Evolutionary conservation across 2,797 vertebrate species (phyloP).

Genomic region (Acrossocheilus wenchowensis): DNA sequence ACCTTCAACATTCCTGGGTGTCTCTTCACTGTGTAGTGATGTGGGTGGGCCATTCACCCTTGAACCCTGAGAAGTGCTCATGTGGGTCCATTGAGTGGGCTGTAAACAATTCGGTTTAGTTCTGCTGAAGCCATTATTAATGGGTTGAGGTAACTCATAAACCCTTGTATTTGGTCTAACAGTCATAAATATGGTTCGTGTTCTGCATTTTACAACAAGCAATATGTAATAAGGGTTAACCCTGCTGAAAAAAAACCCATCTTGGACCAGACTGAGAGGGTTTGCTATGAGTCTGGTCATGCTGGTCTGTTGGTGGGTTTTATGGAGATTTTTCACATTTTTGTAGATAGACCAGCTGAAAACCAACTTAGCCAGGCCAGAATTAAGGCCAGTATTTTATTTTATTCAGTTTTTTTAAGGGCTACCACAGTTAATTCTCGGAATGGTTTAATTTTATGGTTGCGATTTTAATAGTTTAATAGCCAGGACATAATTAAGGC

Average conservation of each 20-base stretch:
- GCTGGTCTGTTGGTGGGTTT: background rate
- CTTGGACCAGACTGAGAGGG: background rate
- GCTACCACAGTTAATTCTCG: too few relatives aligned
- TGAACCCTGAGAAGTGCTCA: slow-evolving; percentile 66
- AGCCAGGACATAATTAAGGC: background rate
- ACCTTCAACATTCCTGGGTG: slow-evolving; percentile 69
- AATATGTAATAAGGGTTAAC: background rate
- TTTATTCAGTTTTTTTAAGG: background rate
- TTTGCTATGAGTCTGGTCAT: background rate
- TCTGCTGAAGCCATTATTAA: slow-evolving; percentile 58
- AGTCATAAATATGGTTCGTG: background rate
- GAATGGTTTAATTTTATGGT: background rate
- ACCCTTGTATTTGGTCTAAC: background rate
- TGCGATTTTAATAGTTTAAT: background rate
- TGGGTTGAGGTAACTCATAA: background rate
- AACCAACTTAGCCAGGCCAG: background rate
- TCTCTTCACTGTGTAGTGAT: slow-evolving; percentile 68
- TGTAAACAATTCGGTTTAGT: slow-evolving; percentile 69
- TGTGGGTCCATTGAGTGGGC: slow-evolving; percentile 69
- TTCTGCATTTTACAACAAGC: background rate
- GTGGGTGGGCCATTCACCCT: slow-evolving; percentile 78
- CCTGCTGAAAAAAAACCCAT: background rate
- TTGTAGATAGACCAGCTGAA: background rate
- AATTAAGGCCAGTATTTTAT: background rate
- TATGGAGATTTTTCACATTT: background rate